A percentile compares a stretch with the other conserved stretches of the same genome.
These are phyloP conservation scores for Plebejus argus DNA, from an alignment of 2,888 invertebrate genomes.

Conservation along the genomic window DNA sequence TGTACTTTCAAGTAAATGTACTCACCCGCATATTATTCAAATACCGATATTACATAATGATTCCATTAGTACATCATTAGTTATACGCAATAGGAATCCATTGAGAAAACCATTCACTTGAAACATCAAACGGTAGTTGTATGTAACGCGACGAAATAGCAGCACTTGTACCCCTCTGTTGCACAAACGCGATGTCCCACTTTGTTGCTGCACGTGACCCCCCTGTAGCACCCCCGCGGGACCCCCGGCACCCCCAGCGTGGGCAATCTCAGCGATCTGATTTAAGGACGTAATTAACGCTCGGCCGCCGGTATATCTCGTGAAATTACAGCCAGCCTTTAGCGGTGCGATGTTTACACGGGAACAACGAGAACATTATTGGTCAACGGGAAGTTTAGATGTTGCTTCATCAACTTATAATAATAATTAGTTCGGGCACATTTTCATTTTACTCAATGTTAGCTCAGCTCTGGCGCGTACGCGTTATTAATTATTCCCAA, in stretches of 20 bases:
- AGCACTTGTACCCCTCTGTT: background rate
- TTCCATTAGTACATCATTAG: background rate
- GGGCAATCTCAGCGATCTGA: background rate
- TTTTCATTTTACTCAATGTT: background rate
- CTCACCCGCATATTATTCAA: background rate
- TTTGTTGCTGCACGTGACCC: background rate
- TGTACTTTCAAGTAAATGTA: background rate
- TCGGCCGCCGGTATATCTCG: background rate
- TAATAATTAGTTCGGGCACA: too few relatives aligned
- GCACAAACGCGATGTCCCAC: background rate
- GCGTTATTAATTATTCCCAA: background rate
- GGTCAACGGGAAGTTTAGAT: background rate
- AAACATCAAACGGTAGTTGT: background rate
- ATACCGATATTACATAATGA: background rate
- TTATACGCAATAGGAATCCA: background rate
- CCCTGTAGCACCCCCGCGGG: background rate
- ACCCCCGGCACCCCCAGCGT: background rate
- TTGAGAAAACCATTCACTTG: background rate
- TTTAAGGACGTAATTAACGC: slow-evolving; percentile 19
- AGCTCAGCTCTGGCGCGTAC: background rate
- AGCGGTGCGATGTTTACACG: background rate
- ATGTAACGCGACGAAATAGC: background rate
- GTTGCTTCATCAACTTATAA: background rate
- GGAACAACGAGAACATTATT: background rate
- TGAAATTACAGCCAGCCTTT: slow-evolving; percentile 6